Percentiles rank a stretch among this genome's conserved stretches.
phyloP scores from a whole-genome alignment of 1,140 invertebrate genomes.

The Aricia agestis region DNA sequence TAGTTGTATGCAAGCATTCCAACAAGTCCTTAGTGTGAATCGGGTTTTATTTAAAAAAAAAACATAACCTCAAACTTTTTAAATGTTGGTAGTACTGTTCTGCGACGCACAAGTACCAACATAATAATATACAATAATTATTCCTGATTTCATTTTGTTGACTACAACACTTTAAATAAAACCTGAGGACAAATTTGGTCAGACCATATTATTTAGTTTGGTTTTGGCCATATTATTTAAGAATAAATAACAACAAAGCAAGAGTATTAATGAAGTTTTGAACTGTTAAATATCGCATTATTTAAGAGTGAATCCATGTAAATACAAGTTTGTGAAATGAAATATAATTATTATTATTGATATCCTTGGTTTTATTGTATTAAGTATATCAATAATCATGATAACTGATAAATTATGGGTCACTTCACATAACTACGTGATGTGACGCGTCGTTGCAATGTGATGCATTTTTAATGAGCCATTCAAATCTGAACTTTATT shows the following conservation, averaged over 20 bases:
- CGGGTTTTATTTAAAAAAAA: slow-evolving; percentile 30
- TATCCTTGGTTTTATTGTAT: slow-evolving; percentile 28
- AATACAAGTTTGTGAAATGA: slow-evolving; percentile 70
- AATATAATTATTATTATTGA: slow-evolving; percentile 65
- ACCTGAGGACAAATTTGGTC: slow-evolving; percentile 12
- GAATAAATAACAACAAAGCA: slow-evolving; percentile 49
- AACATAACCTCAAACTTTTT: slow-evolving; percentile 4
- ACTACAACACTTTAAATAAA: slow-evolving; percentile 10
- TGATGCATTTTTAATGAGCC: no score
- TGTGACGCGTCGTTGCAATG: no score
- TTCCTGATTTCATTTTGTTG: not conserved
- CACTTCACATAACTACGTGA: no score
- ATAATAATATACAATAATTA: not conserved
- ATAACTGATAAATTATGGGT: no score
- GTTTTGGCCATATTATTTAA: slow-evolving; percentile 17
- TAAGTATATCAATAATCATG: no score
- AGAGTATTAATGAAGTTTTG: slow-evolving; percentile 51
- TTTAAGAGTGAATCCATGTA: slow-evolving; percentile 69
- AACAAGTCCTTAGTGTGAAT: slow-evolving; percentile 33
- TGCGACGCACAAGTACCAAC: slow-evolving; percentile 1
- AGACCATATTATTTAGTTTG: no score
- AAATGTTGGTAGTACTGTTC: slow-evolving; percentile 14
- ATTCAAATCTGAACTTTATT: no score
- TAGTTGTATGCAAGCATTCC: slow-evolving; percentile 50
- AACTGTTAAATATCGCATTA: slow-evolving; percentile 60